These are phyloP conservation scores for Brevimyrus niger DNA, from an alignment of 2,113 vertebrate species.

Conservation along the genomic window DNA sequence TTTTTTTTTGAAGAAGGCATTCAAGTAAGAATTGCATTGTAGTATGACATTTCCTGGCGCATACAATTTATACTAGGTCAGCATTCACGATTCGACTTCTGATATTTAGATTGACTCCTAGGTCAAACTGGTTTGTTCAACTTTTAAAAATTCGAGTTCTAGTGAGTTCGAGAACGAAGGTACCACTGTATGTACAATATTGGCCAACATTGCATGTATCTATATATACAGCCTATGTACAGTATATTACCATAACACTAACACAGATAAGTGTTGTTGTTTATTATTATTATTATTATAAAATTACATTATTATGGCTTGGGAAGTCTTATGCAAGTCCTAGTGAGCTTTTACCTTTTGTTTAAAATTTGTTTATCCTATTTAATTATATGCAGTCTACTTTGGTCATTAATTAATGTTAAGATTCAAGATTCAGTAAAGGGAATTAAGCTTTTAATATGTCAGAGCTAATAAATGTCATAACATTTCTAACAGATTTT, in stretches of 20 bases:
- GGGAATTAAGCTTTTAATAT: not conserved
- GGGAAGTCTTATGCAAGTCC: not conserved
- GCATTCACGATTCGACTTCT: too few relatives aligned
- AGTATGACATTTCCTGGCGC: too few relatives aligned
- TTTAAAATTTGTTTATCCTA: not conserved
- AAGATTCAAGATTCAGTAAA: not conserved
- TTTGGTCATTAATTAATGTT: not conserved
- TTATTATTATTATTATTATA: not conserved
- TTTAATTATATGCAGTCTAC: not conserved
- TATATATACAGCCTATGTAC: not conserved
- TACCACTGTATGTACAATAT: not conserved
- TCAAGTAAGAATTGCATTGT: too few relatives aligned
- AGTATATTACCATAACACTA: not conserved
- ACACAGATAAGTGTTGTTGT: not conserved
- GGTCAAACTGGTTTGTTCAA: too few relatives aligned
- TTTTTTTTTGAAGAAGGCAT: too few relatives aligned
- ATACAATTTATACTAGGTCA: too few relatives aligned
- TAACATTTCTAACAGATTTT: not conserved
- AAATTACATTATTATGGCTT: not conserved
- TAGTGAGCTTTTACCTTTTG: not conserved
- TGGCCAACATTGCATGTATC: not conserved
- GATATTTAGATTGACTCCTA: too few relatives aligned
- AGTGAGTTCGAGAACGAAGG: too few relatives aligned
- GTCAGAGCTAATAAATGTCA: not conserved
- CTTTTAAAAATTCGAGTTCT: too few relatives aligned